Evolutionary conservation across 2,113 vertebrate genomes (phyloP), one percentile per base, ranked within the genome.

Genomic region (Mormoops blainvillei): DNA sequence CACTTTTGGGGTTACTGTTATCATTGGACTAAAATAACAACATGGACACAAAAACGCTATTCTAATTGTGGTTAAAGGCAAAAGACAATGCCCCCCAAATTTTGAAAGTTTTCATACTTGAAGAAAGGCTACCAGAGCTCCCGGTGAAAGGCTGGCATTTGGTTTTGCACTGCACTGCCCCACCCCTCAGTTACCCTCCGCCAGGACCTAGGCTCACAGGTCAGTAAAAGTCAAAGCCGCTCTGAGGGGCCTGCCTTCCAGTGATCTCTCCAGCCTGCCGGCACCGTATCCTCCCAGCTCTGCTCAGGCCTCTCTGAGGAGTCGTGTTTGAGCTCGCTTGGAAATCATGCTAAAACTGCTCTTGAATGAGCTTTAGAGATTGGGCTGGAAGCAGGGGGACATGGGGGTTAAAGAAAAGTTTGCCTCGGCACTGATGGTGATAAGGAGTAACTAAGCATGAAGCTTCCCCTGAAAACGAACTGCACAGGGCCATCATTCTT

Each of bases 161-260:
- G 1, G 4, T 26, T 58, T 58, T 67, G 38, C 6, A 3, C 36
- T 18, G 16, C 7, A 14, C 8, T 3, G 0, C 1, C 58, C 58
- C 20, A 14, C 26, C 28, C 33, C 13, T 28, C 9, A 3, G 33
- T n/a, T 26, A 43, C 8, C 5, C 9, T 65, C 52, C 70, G 28
- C 33, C 16, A 18, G 43, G 31, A 43, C 7, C 9, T 2, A 11
- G 11, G 8, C 3, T 0, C 2, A 0, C 16, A 68, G 41, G 24
- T 20, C 5, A 20, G 6, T n/a, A 41, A 7, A 43, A 61, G 31
- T 26, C 5, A 45, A 33, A 68, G 61, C 43, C 11, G 12, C 13
- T 78, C 7, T 18, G 36, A 38, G 43, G 41, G 74, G 2, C 3
- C 43, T 65, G 15, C 19, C 31, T 22, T 20, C 48, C 7, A 13